Percentiles rank a stretch among this genome's conserved stretches.
Conservation (phyloP, 2,888 invertebrate species). For the Liodrosophila aerea region DNA sequence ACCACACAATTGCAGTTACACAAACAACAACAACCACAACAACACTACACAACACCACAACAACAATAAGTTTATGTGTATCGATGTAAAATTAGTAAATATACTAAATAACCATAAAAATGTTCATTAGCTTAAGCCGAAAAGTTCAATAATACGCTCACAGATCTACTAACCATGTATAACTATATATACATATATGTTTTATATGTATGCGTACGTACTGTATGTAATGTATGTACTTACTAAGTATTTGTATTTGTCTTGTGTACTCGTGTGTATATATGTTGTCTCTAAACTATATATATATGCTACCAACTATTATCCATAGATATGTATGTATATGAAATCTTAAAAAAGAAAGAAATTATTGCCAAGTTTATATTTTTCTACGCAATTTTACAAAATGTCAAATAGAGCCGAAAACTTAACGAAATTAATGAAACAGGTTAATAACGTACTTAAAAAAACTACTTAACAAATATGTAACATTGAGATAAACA, state of each 20-base stretch:
- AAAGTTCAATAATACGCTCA: constrained; percentile 33
- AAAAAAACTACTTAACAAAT: constrained; percentile 7
- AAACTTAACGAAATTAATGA: constrained; percentile 20
- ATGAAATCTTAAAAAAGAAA: constrained; percentile 6
- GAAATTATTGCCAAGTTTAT: constrained; percentile 51
- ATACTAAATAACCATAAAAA: constrained; percentile 47
- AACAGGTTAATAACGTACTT: constrained; percentile 35
- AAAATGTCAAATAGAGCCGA: too few relatives aligned
- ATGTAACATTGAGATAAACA: background rate
- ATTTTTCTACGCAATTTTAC: constrained; percentile 60
- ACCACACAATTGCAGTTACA: constrained; percentile 13
- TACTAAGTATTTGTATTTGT: constrained; percentile 18
- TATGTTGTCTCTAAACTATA: constrained; percentile 17
- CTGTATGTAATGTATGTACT: constrained; percentile 13
- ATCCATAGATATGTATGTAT: constrained; percentile 4
- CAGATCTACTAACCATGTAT: constrained; percentile 29
- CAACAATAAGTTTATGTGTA: constrained; percentile 10
- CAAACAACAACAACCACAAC: constrained; percentile 11
- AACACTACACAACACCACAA: too few relatives aligned
- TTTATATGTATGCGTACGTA: constrained; percentile 7
- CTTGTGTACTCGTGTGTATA: constrained; percentile 43
- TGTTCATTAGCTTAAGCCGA: constrained; percentile 68
- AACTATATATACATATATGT: constrained; percentile 39
- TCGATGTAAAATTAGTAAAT: constrained; percentile 51
- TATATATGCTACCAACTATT: constrained; percentile 13